Evolutionary conservation across 2,888 invertebrate genomes (phyloP), one percentile per base, ranked within the genome.

Genomic region (Aethes cnicana): DNA sequence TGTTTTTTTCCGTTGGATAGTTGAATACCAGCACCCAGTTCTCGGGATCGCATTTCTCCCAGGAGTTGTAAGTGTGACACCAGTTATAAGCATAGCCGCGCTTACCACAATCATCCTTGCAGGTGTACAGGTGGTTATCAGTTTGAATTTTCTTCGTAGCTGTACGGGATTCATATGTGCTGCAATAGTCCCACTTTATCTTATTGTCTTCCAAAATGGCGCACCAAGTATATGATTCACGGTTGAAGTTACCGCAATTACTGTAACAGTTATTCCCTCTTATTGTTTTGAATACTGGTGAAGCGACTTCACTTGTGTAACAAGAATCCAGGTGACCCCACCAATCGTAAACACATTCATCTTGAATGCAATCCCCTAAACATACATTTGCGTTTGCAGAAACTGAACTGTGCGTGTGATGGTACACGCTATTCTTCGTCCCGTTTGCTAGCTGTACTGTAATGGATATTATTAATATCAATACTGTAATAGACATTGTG

Each of bases 31-130:
- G 16, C 14, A 52, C 26, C 18, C 36, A 26, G 20, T 52, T n/a
- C 4, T 44, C 44, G 3, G 52, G 52, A 3, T 52, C 52, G 18
- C 52, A 52, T 33, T 52, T 46, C 17, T 52, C 44, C 52, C 52
- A 52, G 12, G 37, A 39, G 7, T 52, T 52, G 20, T 52, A 32
- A 1, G 5, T 17, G 1, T 4, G 3, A 11, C 32, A 32, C 17
- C 17, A 32, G 32, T n/a, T 6, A 5, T 32, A 32, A 5, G 1
- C 1, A n/a, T 3, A 4, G 32, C n/a, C 4, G 4, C 32, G 32
- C 17, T n/a, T 32, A 1, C n/a, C 8, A 9, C 52, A 52, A 1
- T 46, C 37, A 14, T 52, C 52, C 20, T 32, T 52, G 14, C 52
- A 52, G 2, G 30, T 46, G 14, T 52, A 52, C 4, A 39, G n/a